A percentile compares a stretch with the other conserved stretches of the same genome.
These are phyloP conservation scores for Bombus ignitus DNA, from an alignment of 1,140 invertebrate genomes.

Conservation along the genomic window DNA sequence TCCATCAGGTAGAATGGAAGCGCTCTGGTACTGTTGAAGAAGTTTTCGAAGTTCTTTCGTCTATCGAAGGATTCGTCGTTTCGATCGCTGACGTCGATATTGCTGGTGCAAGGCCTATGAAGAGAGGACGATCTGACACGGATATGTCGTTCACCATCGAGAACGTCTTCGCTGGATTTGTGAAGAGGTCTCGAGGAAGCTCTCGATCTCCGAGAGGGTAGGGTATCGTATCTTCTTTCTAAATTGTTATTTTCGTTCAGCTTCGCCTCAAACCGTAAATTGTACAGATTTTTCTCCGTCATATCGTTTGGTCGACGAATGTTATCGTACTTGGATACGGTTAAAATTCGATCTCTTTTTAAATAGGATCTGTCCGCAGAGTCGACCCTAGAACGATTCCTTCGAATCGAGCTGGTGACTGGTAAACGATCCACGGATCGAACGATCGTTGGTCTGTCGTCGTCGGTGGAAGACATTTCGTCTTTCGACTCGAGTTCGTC, in stretches of 20 bases:
- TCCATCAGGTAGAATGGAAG: conserved; percentile 67
- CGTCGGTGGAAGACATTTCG: conserved; percentile 61
- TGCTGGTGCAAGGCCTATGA: conserved; percentile 63
- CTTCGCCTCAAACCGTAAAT: conserved; percentile 7
- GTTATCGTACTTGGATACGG: conserved; percentile 4
- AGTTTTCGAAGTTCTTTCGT: not conserved
- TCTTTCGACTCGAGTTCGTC: conserved; percentile 48
- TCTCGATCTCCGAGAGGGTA: conserved; percentile 70
- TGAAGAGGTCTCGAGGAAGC: conserved; percentile 66
- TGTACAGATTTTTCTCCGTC: not conserved
- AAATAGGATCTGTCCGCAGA: conserved; percentile 24
- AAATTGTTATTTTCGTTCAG: conserved; percentile 4
- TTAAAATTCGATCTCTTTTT: not conserved
- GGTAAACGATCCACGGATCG: conserved; percentile 36
- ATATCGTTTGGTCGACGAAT: not conserved
- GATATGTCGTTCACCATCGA: conserved; percentile 66
- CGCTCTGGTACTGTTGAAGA: not conserved
- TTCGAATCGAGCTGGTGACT: conserved; percentile 65
- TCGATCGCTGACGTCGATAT: conserved; percentile 60
- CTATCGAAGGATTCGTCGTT: not conserved
- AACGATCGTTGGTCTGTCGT: conserved; percentile 43
- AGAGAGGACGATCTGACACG: conserved; percentile 28
- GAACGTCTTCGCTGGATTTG: conserved; percentile 76
- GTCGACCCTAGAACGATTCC: conserved; percentile 67
- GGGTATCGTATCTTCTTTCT: conserved; percentile 73